Evolutionary conservation across 35 echinoderm and acorn worm species (phyloP).

Genomic region (Eucidaris tribuloides): DNA sequence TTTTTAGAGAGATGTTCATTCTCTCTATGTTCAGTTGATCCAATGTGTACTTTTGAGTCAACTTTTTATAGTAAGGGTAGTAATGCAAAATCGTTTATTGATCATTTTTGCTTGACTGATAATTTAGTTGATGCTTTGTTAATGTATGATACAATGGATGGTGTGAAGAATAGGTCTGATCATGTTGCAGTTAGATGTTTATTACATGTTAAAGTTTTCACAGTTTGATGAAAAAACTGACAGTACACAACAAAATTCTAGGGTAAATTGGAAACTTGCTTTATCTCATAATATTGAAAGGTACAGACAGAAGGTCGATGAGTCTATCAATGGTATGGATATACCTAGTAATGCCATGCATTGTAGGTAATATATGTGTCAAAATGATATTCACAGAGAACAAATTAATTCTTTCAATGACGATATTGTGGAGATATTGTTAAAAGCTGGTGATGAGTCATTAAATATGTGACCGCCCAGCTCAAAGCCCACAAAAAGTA

Average conservation of each 20-base stretch:
- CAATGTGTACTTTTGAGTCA: not conserved
- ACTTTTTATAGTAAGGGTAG: not conserved
- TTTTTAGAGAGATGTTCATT: not conserved
- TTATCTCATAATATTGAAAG: not conserved
- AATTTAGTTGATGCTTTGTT: not conserved
- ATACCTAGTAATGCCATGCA: not conserved
- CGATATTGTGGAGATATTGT: not conserved
- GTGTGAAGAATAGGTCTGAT: not conserved
- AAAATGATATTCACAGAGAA: not conserved
- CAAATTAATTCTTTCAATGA: not conserved
- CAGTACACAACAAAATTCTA: not conserved
- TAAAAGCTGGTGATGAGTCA: not conserved
- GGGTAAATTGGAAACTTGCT: not conserved
- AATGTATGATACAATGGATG: not conserved
- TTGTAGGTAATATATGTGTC: not conserved
- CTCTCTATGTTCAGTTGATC: not conserved
- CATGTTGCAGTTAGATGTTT: not conserved
- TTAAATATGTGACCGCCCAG: too few species aligned
- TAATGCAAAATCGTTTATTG: not conserved
- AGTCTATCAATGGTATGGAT: not conserved
- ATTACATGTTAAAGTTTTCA: not conserved
- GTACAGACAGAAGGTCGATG: not conserved
- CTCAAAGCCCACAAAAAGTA: too few species aligned
- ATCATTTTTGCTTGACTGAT: not conserved
- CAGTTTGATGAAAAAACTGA: too few species aligned